Percentiles rank a stretch among this genome's conserved stretches.
Evolutionary conservation across 2,888 invertebrate genomes (phyloP).

Genomic region (Acanthoscelides obtectus): DNA sequence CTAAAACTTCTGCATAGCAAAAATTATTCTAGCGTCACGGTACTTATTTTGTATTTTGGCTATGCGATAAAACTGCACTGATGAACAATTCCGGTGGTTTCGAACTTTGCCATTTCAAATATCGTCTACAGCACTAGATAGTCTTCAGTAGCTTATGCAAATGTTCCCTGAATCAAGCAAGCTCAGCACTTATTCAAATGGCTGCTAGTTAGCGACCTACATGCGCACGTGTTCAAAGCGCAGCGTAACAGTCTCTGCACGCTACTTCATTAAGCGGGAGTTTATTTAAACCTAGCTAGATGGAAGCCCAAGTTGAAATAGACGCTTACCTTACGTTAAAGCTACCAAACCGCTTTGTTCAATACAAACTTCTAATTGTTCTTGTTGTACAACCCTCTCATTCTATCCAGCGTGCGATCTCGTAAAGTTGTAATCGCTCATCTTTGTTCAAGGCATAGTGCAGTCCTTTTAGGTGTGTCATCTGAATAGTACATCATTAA

Average conservation of each 20-base stretch:
- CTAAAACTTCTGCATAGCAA: too few species aligned
- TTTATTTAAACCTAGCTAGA: not conserved
- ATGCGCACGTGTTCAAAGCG: not conserved
- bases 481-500: too few species aligned
- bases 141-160: too few species aligned
- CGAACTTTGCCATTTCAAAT: too few species aligned
- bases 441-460: not conserved
- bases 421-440: not conserved
- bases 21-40: too few species aligned
- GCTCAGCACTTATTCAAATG: too few species aligned
- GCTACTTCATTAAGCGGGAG: not conserved
- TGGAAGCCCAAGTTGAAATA: not conserved
- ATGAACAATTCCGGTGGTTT: too few species aligned
- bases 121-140: too few species aligned
- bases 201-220: too few species aligned
- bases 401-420: not conserved
- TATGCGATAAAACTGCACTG: too few species aligned
- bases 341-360: not conserved
- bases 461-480: not conserved
- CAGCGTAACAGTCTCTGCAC: not conserved
- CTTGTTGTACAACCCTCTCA: not conserved
- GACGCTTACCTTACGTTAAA: not conserved
- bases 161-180: too few species aligned
- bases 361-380: not conserved
- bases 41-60: too few species aligned